Percentiles rank a stretch among this genome's conserved stretches.
These are phyloP conservation scores for human (Homo sapiens) DNA, from an alignment of 2,113 vertebrate genomes.

Conservation along the genomic window GRCh38 chr3:76075001-76075500, in stretches of 20 bases:
- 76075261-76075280: not conserved
- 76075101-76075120: rapidly evolving
- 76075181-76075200: not conserved
- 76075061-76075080: not conserved
- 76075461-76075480: not conserved
- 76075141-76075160: not conserved
- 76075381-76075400: not conserved
- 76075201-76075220: not conserved
- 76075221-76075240: not conserved
- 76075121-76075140: not conserved
- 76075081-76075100: not conserved
- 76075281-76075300: not conserved
- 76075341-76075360: not conserved
- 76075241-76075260: not conserved
- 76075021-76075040: not conserved
- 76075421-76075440: not conserved
- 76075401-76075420: not conserved
- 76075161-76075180: not conserved
- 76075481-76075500: not conserved
- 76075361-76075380: not conserved
- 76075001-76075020: not conserved
- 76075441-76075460: not conserved
- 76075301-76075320: not conserved
- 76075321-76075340: not conserved
- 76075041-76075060: not conserved